A percentile compares a stretch with the other conserved stretches of the same genome.
Conservation (phyloP, 2,113 vertebrate genomes). For the Diadophis punctatus region DNA sequence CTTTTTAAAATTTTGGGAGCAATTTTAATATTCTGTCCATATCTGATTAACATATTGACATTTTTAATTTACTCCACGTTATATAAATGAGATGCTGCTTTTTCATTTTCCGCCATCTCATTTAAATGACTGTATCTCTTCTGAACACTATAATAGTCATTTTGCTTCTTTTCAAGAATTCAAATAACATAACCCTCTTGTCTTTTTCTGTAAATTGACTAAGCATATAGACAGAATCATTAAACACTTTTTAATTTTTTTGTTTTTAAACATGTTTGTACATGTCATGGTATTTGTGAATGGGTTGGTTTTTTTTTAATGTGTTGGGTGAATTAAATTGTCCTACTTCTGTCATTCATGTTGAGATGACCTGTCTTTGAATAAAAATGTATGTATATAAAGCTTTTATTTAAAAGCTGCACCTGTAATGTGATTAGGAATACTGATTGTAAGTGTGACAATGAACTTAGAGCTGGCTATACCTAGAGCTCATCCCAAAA, state of each 20-base stretch:
- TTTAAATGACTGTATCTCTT: not conserved
- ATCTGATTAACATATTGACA: not conserved
- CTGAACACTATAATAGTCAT: not conserved
- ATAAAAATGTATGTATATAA: not conserved
- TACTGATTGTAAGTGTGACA: too few species aligned
- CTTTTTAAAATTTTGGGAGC: not conserved
- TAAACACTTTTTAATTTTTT: not conserved
- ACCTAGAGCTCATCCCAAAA: not conserved
- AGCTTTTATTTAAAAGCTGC: not conserved
- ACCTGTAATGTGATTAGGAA: not conserved
- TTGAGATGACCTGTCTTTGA: not conserved
- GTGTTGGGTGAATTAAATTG: not conserved
- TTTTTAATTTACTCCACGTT: not conserved
- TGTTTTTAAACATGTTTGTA: not conserved
- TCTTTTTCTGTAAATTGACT: not conserved
- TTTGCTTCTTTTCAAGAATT: not conserved
- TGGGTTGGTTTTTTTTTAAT: too few species aligned
- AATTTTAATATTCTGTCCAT: not conserved
- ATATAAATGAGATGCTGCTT: not conserved
- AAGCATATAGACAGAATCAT: not conserved
- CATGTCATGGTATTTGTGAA: not conserved
- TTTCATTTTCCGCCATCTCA: not conserved
- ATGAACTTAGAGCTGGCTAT: not conserved
- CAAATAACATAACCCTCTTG: not conserved
- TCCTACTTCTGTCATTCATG: not conserved